Base-by-base conservation (phyloP, 2,113 vertebrate species). In the Cathartes aura region DNA sequence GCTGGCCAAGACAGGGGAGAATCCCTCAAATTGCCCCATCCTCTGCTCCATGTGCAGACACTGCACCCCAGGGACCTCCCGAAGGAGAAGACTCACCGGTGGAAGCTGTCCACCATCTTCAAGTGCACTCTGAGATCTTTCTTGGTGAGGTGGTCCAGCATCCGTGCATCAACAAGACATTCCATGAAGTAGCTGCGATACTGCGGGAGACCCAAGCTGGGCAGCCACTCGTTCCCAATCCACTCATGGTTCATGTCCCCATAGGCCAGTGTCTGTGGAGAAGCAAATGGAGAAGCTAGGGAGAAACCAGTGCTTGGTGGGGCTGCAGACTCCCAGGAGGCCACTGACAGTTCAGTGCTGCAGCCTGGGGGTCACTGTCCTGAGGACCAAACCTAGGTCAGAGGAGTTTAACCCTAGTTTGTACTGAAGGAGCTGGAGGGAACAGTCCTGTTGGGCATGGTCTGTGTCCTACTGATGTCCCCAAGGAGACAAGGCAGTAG, bases 141-240 rank as follows among this genome's bases (percentile, higher is more conserved):
- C 98, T 99, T 99, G 97, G 99, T 99, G 84, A 99, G 98, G 97
- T 99, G 99, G 94, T 99, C 99, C 90, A 99, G 98, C 99, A 99
- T 99, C 48, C 99, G 98, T 0, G 99, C 99, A 4, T 99, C 99
- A 62, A 99, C 99, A 82, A 99, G 98, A 97, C 99, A 99, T 91
- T 99, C 99, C 99, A 99, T 99, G 97, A 99, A 99, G 97, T 99
- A 99, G 98, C 99, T 99, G 90, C 99, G 99, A 97, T 99, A 99
- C 98, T 99, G 99, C 1, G 99, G 99, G 66, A 99, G 98, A 4
- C 99, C 99, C 76, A 99, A 98, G 95, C 99, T 99, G 91, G 99
- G 99, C 76, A 99, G 98, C 99, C 99, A 99, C 90, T 99, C 99
- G 0, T 99, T 99, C n/a, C 99, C 99, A 43, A 99, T 99, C 99